Conservation (phyloP, 2,113 vertebrate genomes). For the Myrmophylax atrothorax region DNA sequence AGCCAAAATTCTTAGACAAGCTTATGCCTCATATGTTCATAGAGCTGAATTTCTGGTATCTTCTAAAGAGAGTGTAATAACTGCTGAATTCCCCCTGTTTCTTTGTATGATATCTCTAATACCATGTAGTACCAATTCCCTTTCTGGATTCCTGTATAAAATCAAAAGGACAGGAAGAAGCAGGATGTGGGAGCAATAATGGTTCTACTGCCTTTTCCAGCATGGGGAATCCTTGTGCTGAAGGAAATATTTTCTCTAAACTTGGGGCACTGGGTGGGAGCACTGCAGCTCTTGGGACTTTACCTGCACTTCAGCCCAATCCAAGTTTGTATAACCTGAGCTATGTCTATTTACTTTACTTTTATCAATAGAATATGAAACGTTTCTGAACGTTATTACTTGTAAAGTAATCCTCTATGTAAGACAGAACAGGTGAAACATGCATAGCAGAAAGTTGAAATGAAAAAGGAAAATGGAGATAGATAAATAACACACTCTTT, state of each 20-base stretch:
- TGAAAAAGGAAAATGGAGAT: background rate
- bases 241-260: background rate
- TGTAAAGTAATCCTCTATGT: background rate
- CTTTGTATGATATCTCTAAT: background rate
- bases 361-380: background rate
- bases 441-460: background rate
- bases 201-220: background rate
- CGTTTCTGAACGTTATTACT: background rate
- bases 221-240: background rate
- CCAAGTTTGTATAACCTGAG: background rate
- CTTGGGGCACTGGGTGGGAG: background rate
- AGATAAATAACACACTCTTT: background rate
- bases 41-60: background rate
- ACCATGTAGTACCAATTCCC: background rate
- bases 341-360: background rate
- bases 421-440: background rate
- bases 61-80: background rate
- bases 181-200: background rate
- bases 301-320: background rate
- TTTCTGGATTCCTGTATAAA: background rate
- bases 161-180: background rate
- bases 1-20: background rate
- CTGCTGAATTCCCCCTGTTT: background rate
- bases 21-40: background rate
- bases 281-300: background rate